These are phyloP conservation scores for Trachymyrmex septentrionalis DNA, from an alignment of 1,140 invertebrate species.

Conservation along the genomic window DNA sequence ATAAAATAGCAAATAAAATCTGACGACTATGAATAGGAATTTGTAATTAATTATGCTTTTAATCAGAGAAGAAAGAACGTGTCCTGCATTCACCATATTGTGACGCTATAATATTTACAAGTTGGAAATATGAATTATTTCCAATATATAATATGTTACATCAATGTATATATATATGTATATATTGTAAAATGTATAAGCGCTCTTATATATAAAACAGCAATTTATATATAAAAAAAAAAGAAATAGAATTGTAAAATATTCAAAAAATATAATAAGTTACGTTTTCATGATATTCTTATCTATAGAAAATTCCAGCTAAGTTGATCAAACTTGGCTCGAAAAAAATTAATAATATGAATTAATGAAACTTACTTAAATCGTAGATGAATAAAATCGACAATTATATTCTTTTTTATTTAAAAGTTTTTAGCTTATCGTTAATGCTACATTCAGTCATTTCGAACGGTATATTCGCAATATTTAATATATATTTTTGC, in stretches of 20 bases:
- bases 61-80: not conserved
- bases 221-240: not conserved
- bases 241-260: not conserved
- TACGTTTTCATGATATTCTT: not conserved
- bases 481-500: not conserved
- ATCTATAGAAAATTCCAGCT: not conserved
- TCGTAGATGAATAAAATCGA: not conserved
- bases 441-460: not conserved
- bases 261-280: not conserved
- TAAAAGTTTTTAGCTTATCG: not conserved
- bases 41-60: slow-evolving; percentile 1
- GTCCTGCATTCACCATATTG: not conserved
- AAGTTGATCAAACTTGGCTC: not conserved
- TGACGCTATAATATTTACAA: not conserved
- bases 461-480: not conserved
- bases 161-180: not conserved
- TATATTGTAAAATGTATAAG: not conserved
- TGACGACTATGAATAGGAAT: not conserved
- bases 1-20: not conserved
- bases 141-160: not conserved
- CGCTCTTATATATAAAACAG: not conserved
- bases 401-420: not conserved
- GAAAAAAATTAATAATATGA: not conserved
- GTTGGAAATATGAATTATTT: not conserved
- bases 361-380: not conserved